A percentile compares a stretch with the other conserved stretches of the same genome.
These are phyloP conservation scores for Polydrusus cervinus DNA, from an alignment of 2,888 invertebrate species.

Conservation along the genomic window DNA sequence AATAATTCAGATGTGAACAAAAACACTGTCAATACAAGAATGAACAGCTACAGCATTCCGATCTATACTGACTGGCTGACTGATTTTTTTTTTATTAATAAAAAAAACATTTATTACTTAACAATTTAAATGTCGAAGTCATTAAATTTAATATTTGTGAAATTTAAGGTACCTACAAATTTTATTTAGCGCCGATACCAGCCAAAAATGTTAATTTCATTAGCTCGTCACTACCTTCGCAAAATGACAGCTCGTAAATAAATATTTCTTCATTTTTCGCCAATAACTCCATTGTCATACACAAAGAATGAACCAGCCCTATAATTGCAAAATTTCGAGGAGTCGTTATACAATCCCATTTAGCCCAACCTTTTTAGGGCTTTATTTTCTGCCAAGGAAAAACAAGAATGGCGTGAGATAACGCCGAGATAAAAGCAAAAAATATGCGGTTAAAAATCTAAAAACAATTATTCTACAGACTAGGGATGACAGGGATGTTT, in stretches of 20 bases:
- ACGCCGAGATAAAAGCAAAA: conserved; percentile 13
- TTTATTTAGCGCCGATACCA: no score
- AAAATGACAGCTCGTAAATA: not conserved
- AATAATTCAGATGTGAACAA: no score
- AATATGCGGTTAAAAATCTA: conserved; percentile 37
- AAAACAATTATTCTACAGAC: conserved; percentile 32
- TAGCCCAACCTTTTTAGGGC: not conserved
- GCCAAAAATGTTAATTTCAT: no score
- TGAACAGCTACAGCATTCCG: no score
- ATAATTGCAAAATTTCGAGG: not conserved
- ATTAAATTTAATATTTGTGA: no score
- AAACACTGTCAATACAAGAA: no score
- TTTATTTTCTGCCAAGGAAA: conserved; percentile 6
- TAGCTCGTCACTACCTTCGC: not conserved
- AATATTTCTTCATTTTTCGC: not conserved
- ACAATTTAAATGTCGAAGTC: no score
- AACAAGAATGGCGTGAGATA: not conserved
- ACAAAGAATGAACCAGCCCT: not conserved
- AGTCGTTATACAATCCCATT: conserved; percentile 14
- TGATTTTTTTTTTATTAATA: no score
- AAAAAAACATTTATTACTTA: no score
- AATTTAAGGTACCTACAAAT: no score
- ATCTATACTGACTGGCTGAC: no score
- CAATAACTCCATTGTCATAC: not conserved
- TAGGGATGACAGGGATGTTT: conserved; percentile 37